Percentiles rank a stretch among this genome's conserved stretches.
These are phyloP conservation scores for Sebastes steindachneri DNA, from an alignment of 2,797 vertebrate species.

Conservation along the genomic window DNA sequence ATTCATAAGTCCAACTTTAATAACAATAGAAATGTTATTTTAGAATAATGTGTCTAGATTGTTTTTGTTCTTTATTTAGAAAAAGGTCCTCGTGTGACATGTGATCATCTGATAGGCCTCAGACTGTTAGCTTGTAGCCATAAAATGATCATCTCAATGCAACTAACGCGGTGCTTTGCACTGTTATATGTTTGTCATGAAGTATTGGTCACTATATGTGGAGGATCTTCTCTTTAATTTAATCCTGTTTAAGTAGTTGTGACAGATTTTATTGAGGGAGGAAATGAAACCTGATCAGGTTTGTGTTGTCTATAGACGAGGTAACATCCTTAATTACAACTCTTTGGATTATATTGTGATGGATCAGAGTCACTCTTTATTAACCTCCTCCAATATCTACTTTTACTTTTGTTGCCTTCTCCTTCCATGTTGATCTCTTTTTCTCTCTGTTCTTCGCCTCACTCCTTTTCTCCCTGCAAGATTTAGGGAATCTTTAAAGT, in stretches of 20 bases:
- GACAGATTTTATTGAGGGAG: neutral
- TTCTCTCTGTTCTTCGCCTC: neutral
- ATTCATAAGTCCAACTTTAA: neutral
- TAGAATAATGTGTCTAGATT: neutral
- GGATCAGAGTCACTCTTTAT: neutral
- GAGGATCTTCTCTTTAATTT: neutral
- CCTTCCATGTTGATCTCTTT: neutral
- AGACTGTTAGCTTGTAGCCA: slow-evolving; percentile 71
- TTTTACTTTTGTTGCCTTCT: neutral
- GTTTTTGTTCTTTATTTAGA: neutral
- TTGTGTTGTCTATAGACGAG: neutral
- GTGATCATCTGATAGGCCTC: slow-evolving; percentile 42
- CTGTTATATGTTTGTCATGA: slow-evolving; percentile 1
- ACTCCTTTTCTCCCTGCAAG: neutral
- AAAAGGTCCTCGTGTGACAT: neutral
- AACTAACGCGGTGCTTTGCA: slow-evolving; percentile 8
- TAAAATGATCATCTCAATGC: slow-evolving; percentile 42
- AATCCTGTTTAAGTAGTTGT: neutral
- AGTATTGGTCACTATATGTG: neutral
- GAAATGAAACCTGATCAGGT: neutral
- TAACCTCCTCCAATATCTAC: neutral
- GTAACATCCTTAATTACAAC: no score
- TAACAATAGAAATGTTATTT: slow-evolving; percentile 5
- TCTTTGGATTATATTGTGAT: neutral
- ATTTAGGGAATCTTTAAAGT: neutral